Base-by-base conservation (phyloP, 2,888 invertebrate genomes). In the Cephus pulcher region DNA sequence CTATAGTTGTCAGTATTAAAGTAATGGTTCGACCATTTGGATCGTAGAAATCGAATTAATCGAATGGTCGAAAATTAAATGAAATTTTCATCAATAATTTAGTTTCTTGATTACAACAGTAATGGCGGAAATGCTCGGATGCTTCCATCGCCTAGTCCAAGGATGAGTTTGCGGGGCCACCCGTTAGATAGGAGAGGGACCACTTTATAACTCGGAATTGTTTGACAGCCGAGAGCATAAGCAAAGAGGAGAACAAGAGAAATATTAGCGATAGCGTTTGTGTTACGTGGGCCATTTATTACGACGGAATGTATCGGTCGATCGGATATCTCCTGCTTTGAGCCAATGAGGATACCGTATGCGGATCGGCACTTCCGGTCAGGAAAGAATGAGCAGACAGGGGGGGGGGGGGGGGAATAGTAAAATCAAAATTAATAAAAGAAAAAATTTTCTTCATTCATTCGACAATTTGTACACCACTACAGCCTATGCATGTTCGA, bases 191-290 rank as follows among this genome's bases (percentile, higher is more conserved):
- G 76, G 12, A 37, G 74, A 35, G 76, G 75, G 76, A 23, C 68
- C 76, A 78, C 75, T 78, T 78, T 78, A 78, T 78, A 78, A 76
- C 78, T 75, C 71, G 71, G 76, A 69, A 75, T 78, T 78, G 78
- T 78, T 78, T 78, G 78, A 75, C 78, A 76, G 56, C 35, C 34
- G 68, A 76, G 30, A 75, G 78, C 76, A 75, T 78, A 78, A 78
- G 78, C 78, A 78, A 78, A 78, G 75, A 33, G 30, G 73, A 30
- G 71, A 76, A 76, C 78, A 78, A 78, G 71, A 73, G 78, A 78
- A 75, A 75, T 78, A 78, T 78, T 40, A 56, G n/a, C 69, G 37
- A 56, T 30, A 9, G 56, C 32, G 78, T 78, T 78, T 76, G 68
- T 56, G 73, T 37, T 71, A 75, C 73, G 34, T 40, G 76, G 37